Conservation (phyloP, 2,888 invertebrate genomes). For the Tachystola acroxantha region DNA sequence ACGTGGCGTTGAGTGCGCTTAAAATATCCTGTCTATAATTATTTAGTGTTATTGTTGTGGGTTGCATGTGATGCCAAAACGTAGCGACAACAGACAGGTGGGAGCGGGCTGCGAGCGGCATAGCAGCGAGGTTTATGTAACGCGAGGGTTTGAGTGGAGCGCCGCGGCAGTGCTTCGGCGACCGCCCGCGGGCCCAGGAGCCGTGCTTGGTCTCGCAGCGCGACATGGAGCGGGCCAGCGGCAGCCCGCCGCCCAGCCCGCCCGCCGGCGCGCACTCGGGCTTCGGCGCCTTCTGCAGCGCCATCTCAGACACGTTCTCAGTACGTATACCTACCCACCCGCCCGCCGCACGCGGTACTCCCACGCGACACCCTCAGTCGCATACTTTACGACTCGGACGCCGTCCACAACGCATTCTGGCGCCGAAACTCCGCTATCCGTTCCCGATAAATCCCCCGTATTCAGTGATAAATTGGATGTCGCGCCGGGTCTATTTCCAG, state of each 20-base stretch:
- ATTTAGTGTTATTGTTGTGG: conserved; percentile 72
- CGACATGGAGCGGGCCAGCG: conserved; percentile 26
- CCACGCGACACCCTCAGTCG: conserved; percentile 17
- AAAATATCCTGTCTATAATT: conserved; percentile 70
- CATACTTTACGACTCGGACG: conserved; percentile 28
- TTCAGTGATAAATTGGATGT: conserved; percentile 35
- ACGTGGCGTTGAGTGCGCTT: conserved; percentile 41
- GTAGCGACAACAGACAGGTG: conserved; percentile 70
- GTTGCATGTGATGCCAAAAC: conserved; percentile 67
- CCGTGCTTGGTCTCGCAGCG: conserved; percentile 32
- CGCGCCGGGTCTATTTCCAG: conserved; percentile 53
- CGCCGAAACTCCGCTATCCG: conserved; percentile 37
- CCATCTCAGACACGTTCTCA: conserved; percentile 71
- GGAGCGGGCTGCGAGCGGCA: conserved; percentile 40
- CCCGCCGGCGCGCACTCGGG: conserved; percentile 50
- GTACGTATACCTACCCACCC: conserved; percentile 49
- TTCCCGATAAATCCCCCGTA: conserved; percentile 33
- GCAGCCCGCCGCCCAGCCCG: conserved; percentile 44
- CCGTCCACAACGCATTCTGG: conserved; percentile 44
- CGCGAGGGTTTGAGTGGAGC: conserved; percentile 43
- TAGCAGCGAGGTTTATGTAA: conserved; percentile 60
- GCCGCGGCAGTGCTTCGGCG: conserved; percentile 24
- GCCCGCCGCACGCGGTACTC: conserved; percentile 15
- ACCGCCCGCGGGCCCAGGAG: conserved; percentile 22
- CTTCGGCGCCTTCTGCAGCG: conserved; percentile 75